A percentile compares a stretch with the other conserved stretches of the same genome.
These are phyloP conservation scores for Pygathrix nemaeus DNA, from an alignment of 2,113 vertebrate species.

Conservation along the genomic window DNA sequence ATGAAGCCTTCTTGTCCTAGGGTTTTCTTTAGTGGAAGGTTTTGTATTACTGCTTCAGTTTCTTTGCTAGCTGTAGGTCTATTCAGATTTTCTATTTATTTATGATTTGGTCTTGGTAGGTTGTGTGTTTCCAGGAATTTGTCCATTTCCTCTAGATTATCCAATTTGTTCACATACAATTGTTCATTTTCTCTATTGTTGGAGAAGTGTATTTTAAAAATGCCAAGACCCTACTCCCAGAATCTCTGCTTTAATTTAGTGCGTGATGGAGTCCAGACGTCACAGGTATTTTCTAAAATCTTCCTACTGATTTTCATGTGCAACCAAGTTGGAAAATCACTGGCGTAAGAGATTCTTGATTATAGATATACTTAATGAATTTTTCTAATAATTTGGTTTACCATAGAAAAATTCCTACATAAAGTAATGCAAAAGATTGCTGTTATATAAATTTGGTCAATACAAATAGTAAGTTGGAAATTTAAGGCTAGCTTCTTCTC, in stretches of 20 bases:
- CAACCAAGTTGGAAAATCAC: conserved; percentile 2
- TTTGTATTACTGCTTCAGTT: neutral
- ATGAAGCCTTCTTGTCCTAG: neutral
- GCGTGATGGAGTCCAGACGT: neutral
- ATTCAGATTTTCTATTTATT: neutral
- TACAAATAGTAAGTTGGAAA: neutral
- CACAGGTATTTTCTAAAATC: conserved; percentile 21
- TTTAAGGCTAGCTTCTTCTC: neutral
- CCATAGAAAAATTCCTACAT: neutral
- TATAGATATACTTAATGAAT: neutral
- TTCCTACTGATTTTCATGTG: neutral
- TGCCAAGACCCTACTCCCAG: neutral
- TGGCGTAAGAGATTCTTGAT: neutral
- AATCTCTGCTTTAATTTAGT: neutral
- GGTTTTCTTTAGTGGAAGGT: neutral
- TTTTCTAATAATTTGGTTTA: neutral
- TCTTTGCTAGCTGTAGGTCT: neutral
- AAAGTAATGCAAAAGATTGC: neutral
- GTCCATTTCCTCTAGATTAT: neutral
- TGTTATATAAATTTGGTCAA: neutral
- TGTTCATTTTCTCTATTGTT: neutral
- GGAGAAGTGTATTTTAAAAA: neutral
- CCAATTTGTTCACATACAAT: neutral
- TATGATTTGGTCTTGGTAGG: neutral
- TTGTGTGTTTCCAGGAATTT: neutral